Base-by-base conservation (phyloP, 1,140 invertebrate genomes). In the Ceratosolen solmsi region DNA sequence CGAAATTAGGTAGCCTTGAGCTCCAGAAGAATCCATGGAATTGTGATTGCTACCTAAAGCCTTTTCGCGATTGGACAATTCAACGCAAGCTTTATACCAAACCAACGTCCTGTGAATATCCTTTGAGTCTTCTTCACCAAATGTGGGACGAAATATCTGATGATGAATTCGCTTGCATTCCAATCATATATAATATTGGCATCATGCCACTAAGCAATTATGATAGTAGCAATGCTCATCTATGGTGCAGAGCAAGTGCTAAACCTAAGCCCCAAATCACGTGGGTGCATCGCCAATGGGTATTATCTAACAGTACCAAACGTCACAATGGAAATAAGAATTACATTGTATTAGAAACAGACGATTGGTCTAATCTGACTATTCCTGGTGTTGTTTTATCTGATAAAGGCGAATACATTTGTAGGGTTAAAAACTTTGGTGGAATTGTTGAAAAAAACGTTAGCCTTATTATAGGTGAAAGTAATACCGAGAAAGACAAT, bases 321-420 rank as follows among this genome's bases (percentile, higher is more conserved):
- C 86, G 88, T 51, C 84, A 86, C 46, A 85, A 83, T 11, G 79
- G 88, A 22, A 89, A 88, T 36, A 82, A 75, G 5, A 84, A 91
- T 89, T 93, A 94, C 92, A 86, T 92, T 38, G 80, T 93, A 81
- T 65, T 85, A 77, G 85, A 90, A 22, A 92, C 86, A 30, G 88
- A 92, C 82, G 93, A 93, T 80, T 95, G 95, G 96, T 91, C 95
- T 82, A 95, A 97, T 91, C 89, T 97, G 46, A 96, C 96, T 1
- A 95, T 97, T 38, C 90, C 93, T 0, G 93, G 95, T 70, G 93
- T 96, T 0, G 92, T 92, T 11, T 91, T 92, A 25, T 93, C 95
- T 13, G 97, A 99, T 89, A 94, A 94, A 85, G 98, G 97, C 0
- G 94, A 96, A 72, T 99, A 98, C 88, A 93, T 94, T n/a, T 99